Conservation (phyloP, 2,888 invertebrate species). For the Meganola albula region DNA sequence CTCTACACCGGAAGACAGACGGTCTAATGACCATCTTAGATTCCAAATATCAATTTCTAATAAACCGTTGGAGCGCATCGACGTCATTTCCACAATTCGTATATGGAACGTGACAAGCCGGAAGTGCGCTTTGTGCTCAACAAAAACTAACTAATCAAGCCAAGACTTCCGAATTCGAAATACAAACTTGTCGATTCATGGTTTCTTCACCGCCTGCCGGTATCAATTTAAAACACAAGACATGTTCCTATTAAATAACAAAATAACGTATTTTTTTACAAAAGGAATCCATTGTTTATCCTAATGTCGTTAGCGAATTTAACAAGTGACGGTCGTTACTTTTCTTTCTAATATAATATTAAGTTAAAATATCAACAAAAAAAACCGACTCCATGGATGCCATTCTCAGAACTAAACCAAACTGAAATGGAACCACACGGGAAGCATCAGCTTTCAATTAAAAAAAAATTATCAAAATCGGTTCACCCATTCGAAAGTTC, state of each 20-base stretch:
- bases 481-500: too few relatives aligned
- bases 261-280: not conserved
- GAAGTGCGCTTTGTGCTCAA: conserved; percentile 58
- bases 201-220: conserved; percentile 53
- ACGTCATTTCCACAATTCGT: conserved; percentile 50
- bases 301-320: too few relatives aligned
- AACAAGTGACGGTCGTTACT: too few relatives aligned
- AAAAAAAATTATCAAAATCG: too few relatives aligned
- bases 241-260: conserved; percentile 16
- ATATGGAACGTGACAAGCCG: conserved; percentile 54
- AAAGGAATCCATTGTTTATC: too few relatives aligned
- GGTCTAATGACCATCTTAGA: conserved; percentile 70
- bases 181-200: conserved; percentile 58
- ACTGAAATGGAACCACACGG: too few relatives aligned
- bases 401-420: too few relatives aligned
- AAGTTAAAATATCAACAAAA: too few relatives aligned
- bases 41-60: conserved; percentile 74
- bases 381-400: too few relatives aligned
- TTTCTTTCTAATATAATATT: too few relatives aligned
- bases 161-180: conserved; percentile 55
- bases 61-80: conserved; percentile 57
- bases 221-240: conserved; percentile 30
- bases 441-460: too few relatives aligned
- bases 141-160: conserved; percentile 69
- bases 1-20: conserved; percentile 68